Evolutionary conservation across 2,113 vertebrate genomes (phyloP).

Genomic region (Centropus unirufus): DNA sequence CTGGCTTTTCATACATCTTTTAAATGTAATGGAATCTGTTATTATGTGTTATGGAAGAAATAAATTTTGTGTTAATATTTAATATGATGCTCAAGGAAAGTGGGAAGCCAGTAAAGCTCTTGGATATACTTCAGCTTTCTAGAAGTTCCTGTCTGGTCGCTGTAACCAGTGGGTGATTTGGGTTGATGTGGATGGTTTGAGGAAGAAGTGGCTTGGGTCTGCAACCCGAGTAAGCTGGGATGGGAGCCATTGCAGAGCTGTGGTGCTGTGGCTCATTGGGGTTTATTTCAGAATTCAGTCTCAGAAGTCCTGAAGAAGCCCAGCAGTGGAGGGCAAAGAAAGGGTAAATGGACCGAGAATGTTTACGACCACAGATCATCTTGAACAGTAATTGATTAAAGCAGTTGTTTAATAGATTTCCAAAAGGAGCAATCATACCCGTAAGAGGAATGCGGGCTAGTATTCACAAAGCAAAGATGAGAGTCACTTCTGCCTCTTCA

Average conservation of each 20-base stretch:
- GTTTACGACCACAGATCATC: background rate
- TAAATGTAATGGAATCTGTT: background rate
- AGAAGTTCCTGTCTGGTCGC: rapidly evolving
- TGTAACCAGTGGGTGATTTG: rapidly evolving
- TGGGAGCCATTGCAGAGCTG: rapidly evolving
- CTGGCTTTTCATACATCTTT: background rate
- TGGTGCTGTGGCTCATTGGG: rapidly evolving
- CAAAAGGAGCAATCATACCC: background rate
- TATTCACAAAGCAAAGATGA: background rate
- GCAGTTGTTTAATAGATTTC: background rate
- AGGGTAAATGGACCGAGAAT: background rate
- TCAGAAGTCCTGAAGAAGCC: background rate
- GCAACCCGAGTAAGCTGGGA: rapidly evolving
- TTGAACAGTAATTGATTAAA: background rate
- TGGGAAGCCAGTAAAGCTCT: background rate
- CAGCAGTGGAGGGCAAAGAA: rapidly evolving
- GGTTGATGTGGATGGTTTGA: background rate
- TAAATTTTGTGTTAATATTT: background rate
- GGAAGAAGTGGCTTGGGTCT: background rate
- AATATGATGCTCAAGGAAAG: background rate
- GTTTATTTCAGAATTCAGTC: background rate
- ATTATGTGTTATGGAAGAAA: background rate
- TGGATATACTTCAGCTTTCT: background rate
- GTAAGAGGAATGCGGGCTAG: background rate
- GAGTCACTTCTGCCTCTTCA: rapidly evolving